Evolutionary conservation across 2,888 invertebrate species (phyloP).

Genomic region (Morinoia aosen): DNA sequence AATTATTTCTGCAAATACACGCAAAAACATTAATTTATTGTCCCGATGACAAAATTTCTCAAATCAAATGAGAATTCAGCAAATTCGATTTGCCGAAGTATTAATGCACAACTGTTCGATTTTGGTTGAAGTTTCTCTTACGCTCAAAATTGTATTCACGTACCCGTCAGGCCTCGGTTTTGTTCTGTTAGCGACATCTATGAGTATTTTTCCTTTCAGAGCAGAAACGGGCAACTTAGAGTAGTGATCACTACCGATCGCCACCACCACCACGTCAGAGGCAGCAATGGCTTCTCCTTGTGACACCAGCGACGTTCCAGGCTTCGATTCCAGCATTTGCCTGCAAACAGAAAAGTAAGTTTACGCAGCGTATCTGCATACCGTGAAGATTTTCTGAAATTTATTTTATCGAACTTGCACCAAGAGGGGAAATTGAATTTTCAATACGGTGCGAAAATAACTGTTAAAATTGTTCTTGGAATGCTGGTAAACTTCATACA

Average conservation of each 20-base stretch:
- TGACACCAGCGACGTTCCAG: slow-evolving; percentile 57
- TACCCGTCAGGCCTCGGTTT: slow-evolving; percentile 45
- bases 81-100: background rate
- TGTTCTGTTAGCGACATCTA: slow-evolving; percentile 63
- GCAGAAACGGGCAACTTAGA: slow-evolving; percentile 53
- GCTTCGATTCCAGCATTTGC: slow-evolving; percentile 54
- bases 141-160: background rate
- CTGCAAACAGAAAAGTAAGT: background rate
- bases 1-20: background rate
- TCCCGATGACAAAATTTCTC: background rate
- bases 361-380: background rate
- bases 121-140: background rate
- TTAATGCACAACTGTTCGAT: background rate
- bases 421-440: background rate
- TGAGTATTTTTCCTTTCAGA: slow-evolving; percentile 59
- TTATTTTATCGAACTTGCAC: background rate
- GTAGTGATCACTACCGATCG: slow-evolving; percentile 63
- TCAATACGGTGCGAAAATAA: background rate
- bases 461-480: no score
- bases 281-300: slow-evolving; percentile 57
- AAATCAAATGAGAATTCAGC: background rate
- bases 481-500: no score
- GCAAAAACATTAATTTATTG: no score
- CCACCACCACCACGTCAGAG: slow-evolving; percentile 57
- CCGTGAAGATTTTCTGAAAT: background rate